These are phyloP conservation scores for Azorinus chamasolen DNA, from an alignment of 2,888 invertebrate genomes.

Conservation along the genomic window DNA sequence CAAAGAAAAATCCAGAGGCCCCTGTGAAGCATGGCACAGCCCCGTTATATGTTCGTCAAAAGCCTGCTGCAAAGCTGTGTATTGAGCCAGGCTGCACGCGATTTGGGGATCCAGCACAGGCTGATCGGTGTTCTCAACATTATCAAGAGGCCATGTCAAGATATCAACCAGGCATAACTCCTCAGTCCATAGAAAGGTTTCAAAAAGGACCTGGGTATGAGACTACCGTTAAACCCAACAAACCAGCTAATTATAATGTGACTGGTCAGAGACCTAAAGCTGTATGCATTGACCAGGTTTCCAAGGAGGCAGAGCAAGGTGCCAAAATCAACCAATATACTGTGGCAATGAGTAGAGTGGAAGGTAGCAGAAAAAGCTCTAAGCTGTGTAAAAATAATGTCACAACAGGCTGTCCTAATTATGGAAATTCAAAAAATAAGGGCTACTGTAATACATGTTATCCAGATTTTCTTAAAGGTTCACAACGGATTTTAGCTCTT, in stretches of 20 bases:
- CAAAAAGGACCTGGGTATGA: not conserved
- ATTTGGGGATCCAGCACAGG: conserved; percentile 67
- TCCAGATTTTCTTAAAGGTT: conserved; percentile 12
- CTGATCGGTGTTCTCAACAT: conserved; percentile 62
- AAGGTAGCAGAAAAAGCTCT: conserved; percentile 45
- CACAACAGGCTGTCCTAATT: conserved; percentile 65
- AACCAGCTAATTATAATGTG: too few species aligned
- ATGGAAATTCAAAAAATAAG: conserved; percentile 68
- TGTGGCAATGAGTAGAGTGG: conserved; percentile 56
- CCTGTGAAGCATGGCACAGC: too few species aligned
- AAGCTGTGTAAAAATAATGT: conserved; percentile 58
- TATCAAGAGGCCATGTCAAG: conserved; percentile 33
- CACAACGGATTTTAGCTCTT: not conserved
- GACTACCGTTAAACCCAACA: too few species aligned
- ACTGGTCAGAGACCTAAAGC: too few species aligned
- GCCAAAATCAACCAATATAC: conserved; percentile 17
- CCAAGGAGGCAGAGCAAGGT: not conserved
- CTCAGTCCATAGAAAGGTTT: conserved; percentile 9
- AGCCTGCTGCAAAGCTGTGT: conserved; percentile 34
- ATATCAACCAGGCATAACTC: conserved; percentile 12
- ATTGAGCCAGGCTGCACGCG: conserved; percentile 61
- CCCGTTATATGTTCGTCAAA: too few species aligned
- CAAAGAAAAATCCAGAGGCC: too few species aligned
- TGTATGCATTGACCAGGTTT: too few species aligned
- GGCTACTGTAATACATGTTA: conserved; percentile 79